Conservation (phyloP, 2,113 vertebrate genomes). For the Potamarius usumacintae region DNA sequence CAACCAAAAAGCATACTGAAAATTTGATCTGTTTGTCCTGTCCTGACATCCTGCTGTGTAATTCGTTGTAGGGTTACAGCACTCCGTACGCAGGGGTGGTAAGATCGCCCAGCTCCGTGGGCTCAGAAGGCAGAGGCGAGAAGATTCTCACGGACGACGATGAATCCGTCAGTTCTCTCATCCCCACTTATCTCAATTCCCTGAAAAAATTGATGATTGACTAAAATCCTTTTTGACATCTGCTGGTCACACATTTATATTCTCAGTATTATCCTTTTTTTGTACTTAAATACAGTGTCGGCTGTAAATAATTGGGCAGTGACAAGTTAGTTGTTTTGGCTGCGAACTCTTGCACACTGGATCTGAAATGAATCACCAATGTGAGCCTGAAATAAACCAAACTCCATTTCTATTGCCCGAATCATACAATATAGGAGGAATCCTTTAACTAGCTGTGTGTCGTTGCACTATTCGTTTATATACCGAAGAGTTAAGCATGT, state of each 20-base stretch:
- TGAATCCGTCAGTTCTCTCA: conserved; percentile 75
- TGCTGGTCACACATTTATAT: conserved; percentile 15
- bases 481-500: neutral
- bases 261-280: conserved; percentile 38
- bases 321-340: neutral
- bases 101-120: conserved; percentile 73
- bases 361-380: neutral
- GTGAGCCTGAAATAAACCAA: neutral
- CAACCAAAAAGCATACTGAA: neutral
- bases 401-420: neutral
- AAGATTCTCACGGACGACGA: conserved; percentile 74
- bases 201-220: conserved; percentile 81
- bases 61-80: conserved; percentile 72
- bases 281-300: neutral
- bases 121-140: conserved; percentile 76
- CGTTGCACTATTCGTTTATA: neutral
- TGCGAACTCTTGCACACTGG: neutral
- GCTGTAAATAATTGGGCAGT: neutral
- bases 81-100: conserved; percentile 70
- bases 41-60: neutral
- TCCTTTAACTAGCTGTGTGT: neutral
- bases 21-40: neutral
- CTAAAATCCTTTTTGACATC: conserved; percentile 43
- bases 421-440: neutral
- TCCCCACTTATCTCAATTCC: conserved; percentile 78